Percentiles rank a stretch among this genome's conserved stretches.
These are phyloP conservation scores for Idaea biselata DNA, from an alignment of 2,888 invertebrate species.

Conservation along the genomic window DNA sequence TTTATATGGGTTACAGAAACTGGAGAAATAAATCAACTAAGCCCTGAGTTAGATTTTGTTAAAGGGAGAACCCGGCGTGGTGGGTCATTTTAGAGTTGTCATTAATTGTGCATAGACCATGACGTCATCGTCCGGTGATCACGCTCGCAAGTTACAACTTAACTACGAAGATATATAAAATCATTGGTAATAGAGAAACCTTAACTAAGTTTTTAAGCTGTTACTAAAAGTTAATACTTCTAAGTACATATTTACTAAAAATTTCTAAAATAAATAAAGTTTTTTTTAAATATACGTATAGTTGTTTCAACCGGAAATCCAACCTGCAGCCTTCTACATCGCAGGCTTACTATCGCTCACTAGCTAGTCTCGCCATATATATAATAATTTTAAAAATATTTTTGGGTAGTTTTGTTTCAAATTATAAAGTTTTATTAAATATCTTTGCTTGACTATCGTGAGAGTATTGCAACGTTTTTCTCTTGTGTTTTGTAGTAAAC, in stretches of 20 bases:
- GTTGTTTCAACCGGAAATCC: too few relatives aligned
- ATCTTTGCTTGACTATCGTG: constrained; percentile 26
- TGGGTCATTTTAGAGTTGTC: constrained; percentile 37
- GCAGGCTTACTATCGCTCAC: too few relatives aligned
- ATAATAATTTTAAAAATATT: too few relatives aligned
- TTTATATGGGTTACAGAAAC: too few relatives aligned
- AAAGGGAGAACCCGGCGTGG: constrained; percentile 31
- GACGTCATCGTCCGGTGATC: constrained; percentile 75
- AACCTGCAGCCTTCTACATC: too few relatives aligned
- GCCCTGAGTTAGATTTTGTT: constrained; percentile 15
- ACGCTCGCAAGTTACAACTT: constrained; percentile 50
- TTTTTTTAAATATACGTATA: too few relatives aligned
- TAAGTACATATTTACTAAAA: too few relatives aligned
- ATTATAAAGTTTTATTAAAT: background rate
- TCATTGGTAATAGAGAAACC: background rate
- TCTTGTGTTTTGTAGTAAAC: background rate
- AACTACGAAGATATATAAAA: background rate
- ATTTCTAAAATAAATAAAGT: too few relatives aligned
- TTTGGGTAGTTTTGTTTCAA: too few relatives aligned
- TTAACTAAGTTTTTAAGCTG: background rate
- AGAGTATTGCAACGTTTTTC: constrained; percentile 24
- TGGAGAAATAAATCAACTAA: too few relatives aligned
- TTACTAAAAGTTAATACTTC: too few relatives aligned
- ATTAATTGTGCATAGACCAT: constrained; percentile 55
- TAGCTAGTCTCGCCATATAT: too few relatives aligned